A percentile compares a stretch with the other conserved stretches of the same genome.
Conservation (phyloP, 37 sponge, comb jelly and placozoan species). For the Halichondria panicea region DNA sequence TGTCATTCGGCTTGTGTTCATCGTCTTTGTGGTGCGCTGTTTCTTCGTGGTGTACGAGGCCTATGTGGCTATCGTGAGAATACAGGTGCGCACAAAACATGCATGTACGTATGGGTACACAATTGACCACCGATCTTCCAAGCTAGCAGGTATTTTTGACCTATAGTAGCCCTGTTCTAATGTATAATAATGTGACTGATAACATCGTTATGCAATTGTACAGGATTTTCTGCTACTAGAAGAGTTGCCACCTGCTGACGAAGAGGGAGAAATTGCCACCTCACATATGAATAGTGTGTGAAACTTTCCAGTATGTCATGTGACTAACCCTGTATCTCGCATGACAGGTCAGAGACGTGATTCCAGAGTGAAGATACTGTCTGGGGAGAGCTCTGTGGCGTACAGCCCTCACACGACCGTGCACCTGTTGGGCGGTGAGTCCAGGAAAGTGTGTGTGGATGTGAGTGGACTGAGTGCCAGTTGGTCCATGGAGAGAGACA, state of each 20-base stretch:
- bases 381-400: background rate
- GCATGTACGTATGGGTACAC: background rate
- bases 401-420: background rate
- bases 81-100: conserved; percentile 35
- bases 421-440: no score
- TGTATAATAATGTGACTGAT: background rate
- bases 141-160: no score
- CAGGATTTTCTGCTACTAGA: background rate
- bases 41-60: conserved; percentile 39
- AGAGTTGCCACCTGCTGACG: background rate
- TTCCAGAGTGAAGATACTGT: background rate
- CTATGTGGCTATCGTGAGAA: conserved; percentile 55
- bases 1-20: conserved; percentile 14
- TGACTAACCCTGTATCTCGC: background rate
- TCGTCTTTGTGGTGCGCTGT: conserved; percentile 10
- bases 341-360: background rate
- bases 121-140: no score
- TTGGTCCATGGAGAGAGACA: conserved; percentile 22
- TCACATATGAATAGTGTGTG: no score
- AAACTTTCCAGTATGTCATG: background rate
- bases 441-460: background rate
- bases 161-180: no score
- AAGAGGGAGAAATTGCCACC: no score
- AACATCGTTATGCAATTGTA: background rate
- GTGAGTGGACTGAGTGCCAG: conserved; percentile 5